Percentiles rank a stretch among this genome's conserved stretches.
These are phyloP conservation scores for Dysidea cf. avara DNA, from an alignment of 37 sponge, comb jelly and placozoan species.

Conservation along the genomic window DNA sequence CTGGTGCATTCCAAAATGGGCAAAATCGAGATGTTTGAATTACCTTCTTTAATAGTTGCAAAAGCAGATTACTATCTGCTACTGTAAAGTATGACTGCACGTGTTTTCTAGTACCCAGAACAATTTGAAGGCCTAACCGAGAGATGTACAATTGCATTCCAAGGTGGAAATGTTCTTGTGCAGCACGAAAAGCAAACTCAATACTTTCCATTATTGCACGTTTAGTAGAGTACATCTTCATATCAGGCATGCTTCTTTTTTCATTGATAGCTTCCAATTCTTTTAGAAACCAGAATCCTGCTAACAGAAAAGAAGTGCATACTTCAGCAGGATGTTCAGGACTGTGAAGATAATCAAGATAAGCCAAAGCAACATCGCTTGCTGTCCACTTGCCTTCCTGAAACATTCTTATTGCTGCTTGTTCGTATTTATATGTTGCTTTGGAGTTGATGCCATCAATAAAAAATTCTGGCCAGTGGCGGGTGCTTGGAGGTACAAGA, in stretches of 20 bases:
- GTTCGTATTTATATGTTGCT: slow-evolving; percentile 38
- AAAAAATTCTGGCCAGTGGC: slow-evolving; percentile 36
- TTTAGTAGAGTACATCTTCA: slow-evolving; percentile 28
- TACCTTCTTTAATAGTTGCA: neutral
- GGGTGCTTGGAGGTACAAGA: slow-evolving; percentile 16
- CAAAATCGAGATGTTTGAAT: slow-evolving; percentile 32
- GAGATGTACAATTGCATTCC: slow-evolving; percentile 65
- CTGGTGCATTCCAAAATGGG: slow-evolving; percentile 66
- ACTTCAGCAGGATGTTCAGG: slow-evolving; percentile 61
- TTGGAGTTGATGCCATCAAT: slow-evolving; percentile 18
- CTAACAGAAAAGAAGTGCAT: slow-evolving; percentile 41
- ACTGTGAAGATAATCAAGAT: slow-evolving; percentile 49
- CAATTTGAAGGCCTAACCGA: slow-evolving; percentile 22
- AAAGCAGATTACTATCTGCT: slow-evolving; percentile 27
- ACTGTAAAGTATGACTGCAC: neutral
- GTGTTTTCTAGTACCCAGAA: slow-evolving; percentile 6
- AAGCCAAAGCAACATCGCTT: slow-evolving; percentile 47
- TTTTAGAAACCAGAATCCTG: slow-evolving; percentile 58
- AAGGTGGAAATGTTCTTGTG: slow-evolving; percentile 38
- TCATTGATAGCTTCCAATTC: slow-evolving; percentile 6
- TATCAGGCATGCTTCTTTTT: neutral
- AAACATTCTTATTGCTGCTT: slow-evolving; percentile 26
- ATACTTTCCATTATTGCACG: slow-evolving; percentile 3
- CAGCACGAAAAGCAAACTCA: slow-evolving; percentile 1
- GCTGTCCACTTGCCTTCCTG: slow-evolving; percentile 31